Evolutionary conservation across 2,888 invertebrate genomes (phyloP), one percentile per base, ranked within the genome.

Genomic region (Choreutis nemorana): DNA sequence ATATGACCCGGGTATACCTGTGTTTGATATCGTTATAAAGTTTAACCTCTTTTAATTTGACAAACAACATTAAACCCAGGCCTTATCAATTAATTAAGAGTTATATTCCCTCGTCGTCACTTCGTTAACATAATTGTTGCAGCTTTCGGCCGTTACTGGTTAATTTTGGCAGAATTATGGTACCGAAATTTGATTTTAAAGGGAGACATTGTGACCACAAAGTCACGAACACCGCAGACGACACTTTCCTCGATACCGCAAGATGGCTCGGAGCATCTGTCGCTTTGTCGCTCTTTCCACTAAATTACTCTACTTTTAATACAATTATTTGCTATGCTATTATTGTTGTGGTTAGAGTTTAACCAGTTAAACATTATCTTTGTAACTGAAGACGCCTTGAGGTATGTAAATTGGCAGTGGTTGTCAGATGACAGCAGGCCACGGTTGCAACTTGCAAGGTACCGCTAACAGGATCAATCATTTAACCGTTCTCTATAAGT

Each of bases 181-280:
- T 55, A 52, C 58, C 54, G 44, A 65, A 75, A 70, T 70, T 71
- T 66, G 67, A 67, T 72, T 72, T 66, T 66, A 71, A 75, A 65
- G 52, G 60, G 59, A 46, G 67, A 64, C 68, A 68, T 58, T 66
- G 61, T 53, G 57, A 75, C 73, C 77, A 53, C 77, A 75, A 55
- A 44, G 68, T 64, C 63, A 66, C 67, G 67, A 66, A 63, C 35
- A 48, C 47, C 57, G 46, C 61, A 55, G 55, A 50, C 61, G 58
- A 62, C 53, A 56, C 55, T 59, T 58, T 54, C 45, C 44, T 47
- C 49, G 48, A 50, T 38, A 53, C 67, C 68, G 53, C 68, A 73
- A 64, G 59, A 71, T 71, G 64, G 75, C 75, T 66, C 64, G 63
- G 52, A 72, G 77, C 77, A 77, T 72, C 71, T 78, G 77, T 72